Conservation (phyloP, 2,888 invertebrate species). For the Cremastinae sp. region DNA sequence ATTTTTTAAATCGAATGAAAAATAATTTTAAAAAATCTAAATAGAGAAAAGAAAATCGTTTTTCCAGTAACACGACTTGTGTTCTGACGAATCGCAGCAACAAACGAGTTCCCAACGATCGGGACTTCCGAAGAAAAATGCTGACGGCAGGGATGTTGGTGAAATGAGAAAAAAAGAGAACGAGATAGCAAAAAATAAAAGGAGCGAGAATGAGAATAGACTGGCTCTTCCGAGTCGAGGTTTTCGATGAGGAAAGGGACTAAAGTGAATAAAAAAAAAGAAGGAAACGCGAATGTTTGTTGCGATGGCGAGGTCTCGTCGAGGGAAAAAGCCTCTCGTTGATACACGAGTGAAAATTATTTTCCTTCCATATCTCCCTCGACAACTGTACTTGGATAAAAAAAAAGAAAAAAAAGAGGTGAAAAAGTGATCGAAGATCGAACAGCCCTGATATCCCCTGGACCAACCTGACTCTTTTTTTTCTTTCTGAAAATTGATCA, state of each 20-base stretch:
- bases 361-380: no score
- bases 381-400: no score
- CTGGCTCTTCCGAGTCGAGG: not conserved
- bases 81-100: no score
- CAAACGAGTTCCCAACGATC: constrained; percentile 22
- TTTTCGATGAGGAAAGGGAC: constrained; percentile 28
- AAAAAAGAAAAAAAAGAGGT: no score
- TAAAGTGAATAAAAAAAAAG: constrained; percentile 3
- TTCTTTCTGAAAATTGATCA: no score
- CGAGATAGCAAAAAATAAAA: constrained; percentile 10
- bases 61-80: no score
- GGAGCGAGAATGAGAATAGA: constrained; percentile 24
- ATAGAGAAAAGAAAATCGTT: not conserved
- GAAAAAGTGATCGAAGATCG: no score
- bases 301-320: constrained; percentile 13
- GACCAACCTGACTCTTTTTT: no score
- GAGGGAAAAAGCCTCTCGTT: constrained; percentile 7
- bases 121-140: constrained; percentile 38
- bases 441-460: no score
- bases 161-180: constrained; percentile 9
- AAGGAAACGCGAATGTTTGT: not conserved
- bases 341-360: not conserved
- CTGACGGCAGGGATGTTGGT: constrained; percentile 31
- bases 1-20: not conserved
- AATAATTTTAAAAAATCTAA: not conserved